A percentile compares a stretch with the other conserved stretches of the same genome.
These are phyloP conservation scores for Hemicentrotus pulcherrimus DNA, from an alignment of 35 echinoderm and acorn worm species.

Conservation along the genomic window DNA sequence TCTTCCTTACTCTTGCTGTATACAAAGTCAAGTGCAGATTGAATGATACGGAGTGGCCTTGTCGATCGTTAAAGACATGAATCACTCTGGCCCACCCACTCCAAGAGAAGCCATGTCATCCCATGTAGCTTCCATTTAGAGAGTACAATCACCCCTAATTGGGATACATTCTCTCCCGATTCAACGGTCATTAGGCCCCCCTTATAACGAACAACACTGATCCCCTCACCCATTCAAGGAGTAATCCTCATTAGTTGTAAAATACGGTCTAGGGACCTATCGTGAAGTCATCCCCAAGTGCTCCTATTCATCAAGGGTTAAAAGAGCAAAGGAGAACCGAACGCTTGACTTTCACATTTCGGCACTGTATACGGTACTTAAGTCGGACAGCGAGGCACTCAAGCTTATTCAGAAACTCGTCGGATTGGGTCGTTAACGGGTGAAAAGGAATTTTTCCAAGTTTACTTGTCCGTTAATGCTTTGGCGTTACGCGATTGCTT, in stretches of 20 bases:
- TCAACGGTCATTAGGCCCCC: not conserved
- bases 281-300: not conserved
- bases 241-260: slow-evolving; percentile 14
- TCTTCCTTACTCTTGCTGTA: not conserved
- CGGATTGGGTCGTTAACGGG: not conserved
- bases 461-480: not conserved
- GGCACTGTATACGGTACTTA: not conserved
- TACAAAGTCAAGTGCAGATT: slow-evolving; percentile 7
- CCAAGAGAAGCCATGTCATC: not conserved
- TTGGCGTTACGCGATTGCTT: not conserved
- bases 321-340: not conserved
- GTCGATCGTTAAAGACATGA: slow-evolving; percentile 39
- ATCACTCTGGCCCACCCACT: slow-evolving; percentile 38
- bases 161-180: slow-evolving; percentile 14
- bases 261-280: not conserved
- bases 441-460: not conserved
- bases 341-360: slow-evolving; percentile 2
- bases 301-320: not conserved
- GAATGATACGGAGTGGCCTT: not conserved
- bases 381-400: not conserved
- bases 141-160: slow-evolving; percentile 28
- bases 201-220: not conserved
- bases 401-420: not conserved
- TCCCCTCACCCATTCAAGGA: not conserved
- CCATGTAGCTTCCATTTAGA: not conserved